These are phyloP conservation scores for Patella depressa DNA, from an alignment of 2,888 invertebrate species.

Conservation along the genomic window DNA sequence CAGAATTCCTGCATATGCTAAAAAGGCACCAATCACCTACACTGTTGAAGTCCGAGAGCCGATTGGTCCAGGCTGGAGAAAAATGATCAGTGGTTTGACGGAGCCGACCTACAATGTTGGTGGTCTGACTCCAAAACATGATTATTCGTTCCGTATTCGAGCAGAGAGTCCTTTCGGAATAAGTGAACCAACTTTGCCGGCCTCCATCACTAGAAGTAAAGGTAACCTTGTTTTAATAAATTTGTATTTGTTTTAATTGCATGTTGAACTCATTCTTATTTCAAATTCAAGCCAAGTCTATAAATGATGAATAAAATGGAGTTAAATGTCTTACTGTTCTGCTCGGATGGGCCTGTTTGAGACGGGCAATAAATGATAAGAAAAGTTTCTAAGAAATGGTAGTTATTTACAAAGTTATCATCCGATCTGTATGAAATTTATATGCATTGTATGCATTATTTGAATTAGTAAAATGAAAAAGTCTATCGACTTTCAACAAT, in stretches of 20 bases:
- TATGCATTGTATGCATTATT: no score
- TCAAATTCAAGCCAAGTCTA: neutral
- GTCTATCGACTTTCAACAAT: no score
- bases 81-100: constrained; percentile 43
- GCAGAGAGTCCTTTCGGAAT: constrained; percentile 97
- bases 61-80: constrained; percentile 46
- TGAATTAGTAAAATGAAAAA: no score
- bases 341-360: no score
- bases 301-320: neutral
- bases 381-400: no score
- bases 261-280: neutral
- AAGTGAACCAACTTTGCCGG: constrained; percentile 95
- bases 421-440: no score
- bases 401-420: no score
- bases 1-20: constrained; percentile 83
- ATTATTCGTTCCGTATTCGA: constrained; percentile 94
- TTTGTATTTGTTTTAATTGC: neutral
- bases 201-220: constrained; percentile 66
- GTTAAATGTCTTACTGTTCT: no score
- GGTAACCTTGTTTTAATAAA: constrained; percentile 32
- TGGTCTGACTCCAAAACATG: constrained; percentile 86
- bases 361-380: no score
- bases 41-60: constrained; percentile 79
- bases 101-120: constrained; percentile 55
- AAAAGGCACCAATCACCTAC: constrained; percentile 88